Conservation (phyloP, 1,140 invertebrate genomes). For the Bombus balteatus region DNA sequence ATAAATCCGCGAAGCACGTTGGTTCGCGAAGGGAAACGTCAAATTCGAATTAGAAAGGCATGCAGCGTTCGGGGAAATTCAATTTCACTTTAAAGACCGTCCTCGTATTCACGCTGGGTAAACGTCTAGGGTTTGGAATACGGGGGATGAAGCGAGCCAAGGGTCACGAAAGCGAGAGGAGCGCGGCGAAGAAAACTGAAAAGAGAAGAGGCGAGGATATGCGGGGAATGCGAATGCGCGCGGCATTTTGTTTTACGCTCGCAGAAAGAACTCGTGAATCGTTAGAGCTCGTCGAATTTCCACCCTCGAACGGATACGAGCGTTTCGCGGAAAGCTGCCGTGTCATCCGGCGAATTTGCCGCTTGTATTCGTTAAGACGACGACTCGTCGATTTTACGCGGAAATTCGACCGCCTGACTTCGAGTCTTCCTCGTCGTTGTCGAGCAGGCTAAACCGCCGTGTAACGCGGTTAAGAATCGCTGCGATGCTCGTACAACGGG, state of each 20-base stretch:
- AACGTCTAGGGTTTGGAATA: neutral
- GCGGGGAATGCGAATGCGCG: conserved; percentile 42
- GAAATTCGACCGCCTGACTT: neutral
- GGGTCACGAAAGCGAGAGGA: neutral
- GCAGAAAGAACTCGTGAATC: conserved; percentile 31
- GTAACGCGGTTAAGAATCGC: neutral
- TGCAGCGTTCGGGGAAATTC: conserved; percentile 61
- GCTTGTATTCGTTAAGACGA: neutral
- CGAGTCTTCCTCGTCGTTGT: neutral
- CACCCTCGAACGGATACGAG: too few relatives aligned
- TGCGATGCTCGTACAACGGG: neutral
- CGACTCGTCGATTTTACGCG: neutral
- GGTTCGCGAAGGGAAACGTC: conserved; percentile 43
- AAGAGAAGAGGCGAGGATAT: conserved; percentile 10
- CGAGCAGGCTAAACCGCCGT: neutral
- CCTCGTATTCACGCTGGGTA: conserved; percentile 20
- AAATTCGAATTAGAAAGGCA: conserved; percentile 70
- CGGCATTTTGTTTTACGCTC: conserved; percentile 44
- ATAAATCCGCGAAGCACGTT: conserved; percentile 54
- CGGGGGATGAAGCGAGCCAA: neutral
- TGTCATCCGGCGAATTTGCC: conserved; percentile 16
- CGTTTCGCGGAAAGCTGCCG: neutral
- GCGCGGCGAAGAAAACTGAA: conserved; percentile 14
- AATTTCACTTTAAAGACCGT: conserved; percentile 65
- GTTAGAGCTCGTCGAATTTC: neutral